A percentile compares a stretch with the other conserved stretches of the same genome.
These are phyloP conservation scores for Bradypodion pumilum DNA, from an alignment of 2,797 vertebrate species.

Conservation along the genomic window DNA sequence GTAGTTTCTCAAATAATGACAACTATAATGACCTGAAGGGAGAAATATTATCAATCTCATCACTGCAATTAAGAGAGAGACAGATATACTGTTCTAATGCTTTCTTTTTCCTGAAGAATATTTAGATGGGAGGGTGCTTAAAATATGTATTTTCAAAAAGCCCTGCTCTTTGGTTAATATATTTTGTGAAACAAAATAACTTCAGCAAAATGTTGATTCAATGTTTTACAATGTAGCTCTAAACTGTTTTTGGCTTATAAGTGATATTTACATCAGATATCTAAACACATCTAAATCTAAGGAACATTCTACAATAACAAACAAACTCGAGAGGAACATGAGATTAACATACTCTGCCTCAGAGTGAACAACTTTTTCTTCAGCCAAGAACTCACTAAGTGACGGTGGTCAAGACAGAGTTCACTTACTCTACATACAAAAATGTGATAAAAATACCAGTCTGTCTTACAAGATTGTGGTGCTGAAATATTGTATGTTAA, in stretches of 20 bases:
- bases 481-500: no score
- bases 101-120: no score
- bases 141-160: neutral
- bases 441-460: neutral
- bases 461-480: no score
- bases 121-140: no score
- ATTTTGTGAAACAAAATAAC: neutral
- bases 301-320: neutral
- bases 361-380: neutral
- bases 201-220: neutral
- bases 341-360: neutral
- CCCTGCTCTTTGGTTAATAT: neutral
- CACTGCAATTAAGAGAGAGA: neutral
- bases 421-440: neutral
- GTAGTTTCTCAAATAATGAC: neutral
- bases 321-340: neutral
- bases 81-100: neutral
- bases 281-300: neutral
- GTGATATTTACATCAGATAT: neutral
- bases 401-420: neutral
- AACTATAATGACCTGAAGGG: neutral
- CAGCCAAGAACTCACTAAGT: neutral
- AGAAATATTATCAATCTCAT: neutral
- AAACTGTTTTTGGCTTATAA: neutral
- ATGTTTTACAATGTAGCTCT: no score